Conservation (phyloP, 2,797 vertebrate species). For the Scomberomorus guttatus region DNA sequence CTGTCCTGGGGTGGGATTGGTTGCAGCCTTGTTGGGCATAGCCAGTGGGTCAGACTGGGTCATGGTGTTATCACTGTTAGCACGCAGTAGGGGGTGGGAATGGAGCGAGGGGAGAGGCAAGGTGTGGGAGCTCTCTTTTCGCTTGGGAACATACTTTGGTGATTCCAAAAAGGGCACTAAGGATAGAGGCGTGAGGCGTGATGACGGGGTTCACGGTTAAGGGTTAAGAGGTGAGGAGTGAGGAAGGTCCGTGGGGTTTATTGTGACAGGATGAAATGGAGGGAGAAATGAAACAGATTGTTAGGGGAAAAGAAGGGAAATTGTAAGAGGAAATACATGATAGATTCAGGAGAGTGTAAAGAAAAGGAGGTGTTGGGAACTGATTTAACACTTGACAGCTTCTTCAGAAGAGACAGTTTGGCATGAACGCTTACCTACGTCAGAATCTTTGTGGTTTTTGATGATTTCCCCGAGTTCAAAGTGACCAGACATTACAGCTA, state of each 20-base stretch:
- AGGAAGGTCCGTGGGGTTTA: slow-evolving; percentile 2
- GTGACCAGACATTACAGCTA: slow-evolving; percentile 92
- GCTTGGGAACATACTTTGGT: slow-evolving; percentile 89
- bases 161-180: slow-evolving; percentile 94
- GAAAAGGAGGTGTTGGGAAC: slow-evolving; percentile 12
- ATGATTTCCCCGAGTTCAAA: slow-evolving; percentile 95
- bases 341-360: slow-evolving; percentile 21
- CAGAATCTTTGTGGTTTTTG: slow-evolving; percentile 91
- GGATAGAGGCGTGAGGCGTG: slow-evolving; percentile 3
- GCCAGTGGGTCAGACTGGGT: slow-evolving; percentile 87
- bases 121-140: slow-evolving; percentile 85
- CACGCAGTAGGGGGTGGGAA: slow-evolving; percentile 88
- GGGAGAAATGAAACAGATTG: slow-evolving; percentile 22
- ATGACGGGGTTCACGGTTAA: slow-evolving; percentile 1
- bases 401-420: slow-evolving; percentile 9
- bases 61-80: slow-evolving; percentile 94
- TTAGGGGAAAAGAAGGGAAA: slow-evolving; percentile 12
- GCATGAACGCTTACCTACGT: slow-evolving; percentile 86
- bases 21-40: slow-evolving; percentile 78
- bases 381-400: neutral
- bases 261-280: slow-evolving; percentile 26
- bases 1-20: slow-evolving; percentile 81
- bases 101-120: slow-evolving; percentile 87
- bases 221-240: slow-evolving; percentile 2
- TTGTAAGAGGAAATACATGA: slow-evolving; percentile 4